Evolutionary conservation across 2,797 vertebrate species (phyloP), one percentile per base, ranked within the genome.

Genomic region (Brachyalestes nurse): DNA sequence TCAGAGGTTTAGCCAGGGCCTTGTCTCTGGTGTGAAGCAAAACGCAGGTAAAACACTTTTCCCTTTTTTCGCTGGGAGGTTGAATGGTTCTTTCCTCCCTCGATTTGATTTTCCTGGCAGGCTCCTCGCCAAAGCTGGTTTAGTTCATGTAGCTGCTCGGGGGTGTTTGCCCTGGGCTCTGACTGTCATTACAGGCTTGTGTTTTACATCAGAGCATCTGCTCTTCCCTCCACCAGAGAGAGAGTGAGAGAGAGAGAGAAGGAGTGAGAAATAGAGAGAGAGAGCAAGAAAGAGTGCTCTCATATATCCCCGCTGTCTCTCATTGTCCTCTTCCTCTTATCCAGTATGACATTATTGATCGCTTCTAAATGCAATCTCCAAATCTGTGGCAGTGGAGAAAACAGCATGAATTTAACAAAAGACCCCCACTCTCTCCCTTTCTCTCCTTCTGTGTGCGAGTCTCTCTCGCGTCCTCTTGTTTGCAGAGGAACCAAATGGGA

Each of bases 281-380:
- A 71, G 69, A 53, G 69, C 45, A 34, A 72, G 69, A 34, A 47
- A 38, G 69, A 69, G 66, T 65, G 67, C n/a, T 55, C 55, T 61
- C 57, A 80, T 57, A 49, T 49, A 23, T 72, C 57, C 81, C 65
- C 17, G 47, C 86, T 51, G 62, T 83, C 82, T 92, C 64, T 8
- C 21, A 92, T 93, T 92, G 91, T 87, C 90, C 87, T 88, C 90
- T 88, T 89, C 82, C 88, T 91, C 85, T 86, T 91, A 89, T 92
- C 91, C 89, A 90, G 92, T 90, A 88, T 89, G 85, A 85, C 90
- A 82, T 87, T 90, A 94, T 93, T 87, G 93, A 94, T 93, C 91
- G 88, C 88, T 88, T 86, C 88, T 88, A 92, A 93, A 93, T 90
- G 89, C 90, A 92, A 92, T 94, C 92, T 90, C 87, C 69, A 78